phyloP scores from a whole-genome alignment of 2,113 vertebrate genomes.

The Myanophis thanlyinensis region DNA sequence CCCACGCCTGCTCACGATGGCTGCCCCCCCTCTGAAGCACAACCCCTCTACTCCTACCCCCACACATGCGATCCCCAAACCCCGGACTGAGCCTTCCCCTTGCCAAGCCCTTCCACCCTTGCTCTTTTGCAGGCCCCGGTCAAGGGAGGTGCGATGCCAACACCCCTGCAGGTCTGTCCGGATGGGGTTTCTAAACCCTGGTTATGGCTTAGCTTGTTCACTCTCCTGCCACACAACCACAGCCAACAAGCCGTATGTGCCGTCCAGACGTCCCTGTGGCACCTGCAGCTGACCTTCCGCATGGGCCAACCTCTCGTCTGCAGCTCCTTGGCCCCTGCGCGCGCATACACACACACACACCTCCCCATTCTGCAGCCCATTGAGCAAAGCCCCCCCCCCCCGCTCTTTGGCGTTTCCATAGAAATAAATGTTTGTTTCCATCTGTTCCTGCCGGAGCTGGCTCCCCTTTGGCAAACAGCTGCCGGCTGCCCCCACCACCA shows the following conservation, averaged over 20 bases:
- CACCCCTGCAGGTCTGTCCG: too few relatives aligned
- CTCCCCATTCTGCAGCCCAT: constrained; percentile 26
- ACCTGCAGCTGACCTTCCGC: not conserved
- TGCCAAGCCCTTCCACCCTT: too few relatives aligned
- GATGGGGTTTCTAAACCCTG: too few relatives aligned
- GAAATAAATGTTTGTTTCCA: constrained; percentile 77
- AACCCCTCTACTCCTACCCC: too few relatives aligned
- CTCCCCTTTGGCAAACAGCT: constrained; percentile 61
- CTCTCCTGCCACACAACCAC: too few relatives aligned
- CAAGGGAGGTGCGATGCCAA: too few relatives aligned
- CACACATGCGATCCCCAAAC: too few relatives aligned
- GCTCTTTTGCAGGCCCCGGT: too few relatives aligned
- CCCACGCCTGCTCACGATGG: too few relatives aligned
- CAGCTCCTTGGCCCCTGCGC: not conserved
- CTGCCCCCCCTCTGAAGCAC: too few relatives aligned
- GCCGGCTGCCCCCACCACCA: constrained; percentile 66
- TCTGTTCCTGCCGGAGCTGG: constrained; percentile 65
- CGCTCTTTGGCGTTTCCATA: constrained; percentile 71
- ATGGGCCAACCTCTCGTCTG: not conserved
- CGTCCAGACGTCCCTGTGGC: not conserved
- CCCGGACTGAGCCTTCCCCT: too few relatives aligned
- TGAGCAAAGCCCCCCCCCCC: constrained; percentile 55
- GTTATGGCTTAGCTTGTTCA: too few relatives aligned
- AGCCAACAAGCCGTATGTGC: not conserved
- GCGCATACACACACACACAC: not conserved